phyloP scores from a whole-genome alignment of 2,888 invertebrate species.

The Mythimna lalbum region DNA sequence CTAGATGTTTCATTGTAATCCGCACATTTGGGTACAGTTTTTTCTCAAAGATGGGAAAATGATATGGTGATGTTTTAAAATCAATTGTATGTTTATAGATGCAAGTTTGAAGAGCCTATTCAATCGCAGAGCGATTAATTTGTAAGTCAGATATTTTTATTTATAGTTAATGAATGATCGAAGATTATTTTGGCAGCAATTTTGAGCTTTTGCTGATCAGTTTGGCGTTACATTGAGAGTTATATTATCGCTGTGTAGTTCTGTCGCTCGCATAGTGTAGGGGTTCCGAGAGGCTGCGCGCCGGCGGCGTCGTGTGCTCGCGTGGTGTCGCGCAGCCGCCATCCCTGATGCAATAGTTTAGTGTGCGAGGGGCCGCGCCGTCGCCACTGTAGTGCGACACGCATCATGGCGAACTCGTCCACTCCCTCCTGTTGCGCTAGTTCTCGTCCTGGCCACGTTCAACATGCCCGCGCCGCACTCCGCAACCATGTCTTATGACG shows the following conservation, averaged over 20 bases:
- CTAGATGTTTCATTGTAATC: conserved; percentile 3
- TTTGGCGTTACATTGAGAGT: conserved; percentile 7
- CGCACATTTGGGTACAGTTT: conserved; percentile 17
- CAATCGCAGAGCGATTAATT: conserved; percentile 39
- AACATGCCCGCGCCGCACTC: conserved; percentile 7
- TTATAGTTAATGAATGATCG: conserved; percentile 30
- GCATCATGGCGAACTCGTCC: background rate
- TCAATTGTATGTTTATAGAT: conserved; percentile 32
- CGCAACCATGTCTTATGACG: conserved; percentile 29
- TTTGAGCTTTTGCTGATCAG: conserved; percentile 17
- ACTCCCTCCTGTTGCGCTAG: background rate
- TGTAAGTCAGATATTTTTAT: conserved; percentile 27
- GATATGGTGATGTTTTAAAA: conserved; percentile 17
- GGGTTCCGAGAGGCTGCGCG: conserved; percentile 42
- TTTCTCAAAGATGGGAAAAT: conserved; percentile 23
- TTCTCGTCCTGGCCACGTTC: background rate
- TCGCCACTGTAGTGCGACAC: background rate
- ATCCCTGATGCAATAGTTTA: background rate
- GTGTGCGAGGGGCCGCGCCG: conserved; percentile 36
- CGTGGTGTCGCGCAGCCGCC: conserved; percentile 9
- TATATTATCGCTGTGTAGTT: conserved; percentile 11
- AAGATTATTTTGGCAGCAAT: conserved; percentile 20
- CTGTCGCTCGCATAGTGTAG: conserved; percentile 22
- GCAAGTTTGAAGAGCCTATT: conserved; percentile 23
- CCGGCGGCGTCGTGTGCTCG: conserved; percentile 1